Evolutionary conservation across 1,140 invertebrate species (phyloP).

Genomic region (Acyrthosiphon pisum): DNA sequence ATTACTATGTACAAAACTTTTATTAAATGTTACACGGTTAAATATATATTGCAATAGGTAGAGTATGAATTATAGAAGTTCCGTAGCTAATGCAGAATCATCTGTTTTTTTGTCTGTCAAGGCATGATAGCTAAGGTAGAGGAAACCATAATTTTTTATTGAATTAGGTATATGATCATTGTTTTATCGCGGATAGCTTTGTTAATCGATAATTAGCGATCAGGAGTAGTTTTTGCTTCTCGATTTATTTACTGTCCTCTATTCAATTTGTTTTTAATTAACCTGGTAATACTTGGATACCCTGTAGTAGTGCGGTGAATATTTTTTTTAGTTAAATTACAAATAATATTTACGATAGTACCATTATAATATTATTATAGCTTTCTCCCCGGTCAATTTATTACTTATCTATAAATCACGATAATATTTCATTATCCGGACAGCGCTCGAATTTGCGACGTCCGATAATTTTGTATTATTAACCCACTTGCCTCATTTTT

Average conservation of each 20-base stretch:
- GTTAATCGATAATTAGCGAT: background rate
- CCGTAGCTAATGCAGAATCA: background rate
- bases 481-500: constrained; percentile 43
- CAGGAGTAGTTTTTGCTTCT: background rate
- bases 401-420: background rate
- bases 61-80: background rate
- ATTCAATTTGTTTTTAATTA: background rate
- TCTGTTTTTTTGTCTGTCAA: background rate
- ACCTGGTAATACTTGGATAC: background rate
- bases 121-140: background rate
- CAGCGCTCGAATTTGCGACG: background rate
- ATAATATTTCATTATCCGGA: background rate
- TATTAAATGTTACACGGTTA: background rate
- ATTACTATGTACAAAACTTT: background rate
- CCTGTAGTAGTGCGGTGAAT: background rate
- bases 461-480: background rate
- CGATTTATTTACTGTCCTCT: background rate
- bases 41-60: background rate
- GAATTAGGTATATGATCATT: background rate
- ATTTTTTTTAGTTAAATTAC: background rate
- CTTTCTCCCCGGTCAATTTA: background rate
- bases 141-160: background rate
- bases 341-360: background rate
- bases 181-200: background rate
- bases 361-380: background rate